Evolutionary conservation across 2,113 vertebrate genomes (phyloP).

Genomic region (Seriola rivoliana): DNA sequence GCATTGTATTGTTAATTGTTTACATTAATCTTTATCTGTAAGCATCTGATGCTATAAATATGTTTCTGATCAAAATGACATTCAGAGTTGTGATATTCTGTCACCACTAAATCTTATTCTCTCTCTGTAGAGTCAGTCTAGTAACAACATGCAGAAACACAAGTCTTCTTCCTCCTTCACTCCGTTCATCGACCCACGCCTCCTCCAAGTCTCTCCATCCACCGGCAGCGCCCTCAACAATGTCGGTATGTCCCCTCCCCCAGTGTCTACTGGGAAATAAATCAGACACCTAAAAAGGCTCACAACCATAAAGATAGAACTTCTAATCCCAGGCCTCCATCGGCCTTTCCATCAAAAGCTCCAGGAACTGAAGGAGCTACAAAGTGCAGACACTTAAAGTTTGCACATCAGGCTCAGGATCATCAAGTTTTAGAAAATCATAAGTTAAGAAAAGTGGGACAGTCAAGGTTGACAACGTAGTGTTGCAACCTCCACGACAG

Average conservation of each 20-base stretch:
- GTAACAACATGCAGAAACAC: constrained; percentile 99
- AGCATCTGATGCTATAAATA: background rate
- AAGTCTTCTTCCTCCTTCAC: constrained; percentile 99
- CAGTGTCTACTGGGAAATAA: background rate
- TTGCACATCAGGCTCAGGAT: background rate
- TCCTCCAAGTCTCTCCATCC: constrained; percentile 98
- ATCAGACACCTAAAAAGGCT: background rate
- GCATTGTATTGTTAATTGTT: constrained; percentile 14
- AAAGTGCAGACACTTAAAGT: background rate
- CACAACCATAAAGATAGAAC: background rate
- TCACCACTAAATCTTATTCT: constrained; percentile 4
- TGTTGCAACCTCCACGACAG: background rate
- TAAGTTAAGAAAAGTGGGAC: background rate
- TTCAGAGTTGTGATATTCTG: background rate
- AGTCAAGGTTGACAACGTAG: background rate
- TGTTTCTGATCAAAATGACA: background rate
- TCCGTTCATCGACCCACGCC: constrained; percentile 98
- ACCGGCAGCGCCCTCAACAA: constrained; percentile 96
- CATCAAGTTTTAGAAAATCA: background rate
- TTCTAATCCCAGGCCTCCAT: background rate
- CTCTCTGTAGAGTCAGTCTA: constrained; percentile 91
- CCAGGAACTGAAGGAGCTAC: background rate
- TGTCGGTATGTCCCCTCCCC: constrained; percentile 88
- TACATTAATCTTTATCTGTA: background rate
- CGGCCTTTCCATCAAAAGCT: background rate